Base-by-base conservation (phyloP, 1,140 invertebrate species). In the Listronotus oregonensis region DNA sequence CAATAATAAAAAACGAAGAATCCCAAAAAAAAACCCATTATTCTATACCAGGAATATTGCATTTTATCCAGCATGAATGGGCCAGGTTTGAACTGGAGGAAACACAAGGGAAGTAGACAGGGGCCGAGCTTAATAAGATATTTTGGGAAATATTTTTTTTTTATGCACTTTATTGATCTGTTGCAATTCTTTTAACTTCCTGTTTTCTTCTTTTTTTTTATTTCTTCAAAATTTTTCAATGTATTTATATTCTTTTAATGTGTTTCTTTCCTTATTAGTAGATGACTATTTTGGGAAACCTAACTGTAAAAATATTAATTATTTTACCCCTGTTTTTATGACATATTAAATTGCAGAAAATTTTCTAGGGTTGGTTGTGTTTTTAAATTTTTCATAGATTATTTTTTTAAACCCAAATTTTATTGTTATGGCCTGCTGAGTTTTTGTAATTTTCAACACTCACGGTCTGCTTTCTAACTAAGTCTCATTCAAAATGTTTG, bases 41-140 rank as follows among this genome's bases (percentile, higher is more conserved):
- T 87, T 96, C 96, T 65, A 98, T 99, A 86, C 96, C 96, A 73
- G 97, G 97, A 74, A 97, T 99, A 77, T 86, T 99, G 76, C 97
- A 99, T 86, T 99, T 96, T 84, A 93, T 99, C 75, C 96, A 99
- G 84, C 97, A 99, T 81, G 97, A 99, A 88, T 99, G 97, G 96
- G 94, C 96, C 79, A 89, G 95, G 81, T 98, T 98, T 81, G 97
- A 99, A 84, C 89, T 98, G 83, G 97, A 99, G 82, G 89, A 96
- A 80, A 94, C 95, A 73, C 95, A 98, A 82, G 97, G 97, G 96
- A 99, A 86, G 93, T 99, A 72, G 97, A 99, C 86, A 90, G n/a
- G 93, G 82, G 96, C 97, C 21, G 98, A 99, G 85, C 89, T 99
- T 79, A 90, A 96, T 97, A 84, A 84, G 69, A 61, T 10, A 37